Conservation (phyloP, 2,888 invertebrate genomes). For the Argynnis bischoffii region DNA sequence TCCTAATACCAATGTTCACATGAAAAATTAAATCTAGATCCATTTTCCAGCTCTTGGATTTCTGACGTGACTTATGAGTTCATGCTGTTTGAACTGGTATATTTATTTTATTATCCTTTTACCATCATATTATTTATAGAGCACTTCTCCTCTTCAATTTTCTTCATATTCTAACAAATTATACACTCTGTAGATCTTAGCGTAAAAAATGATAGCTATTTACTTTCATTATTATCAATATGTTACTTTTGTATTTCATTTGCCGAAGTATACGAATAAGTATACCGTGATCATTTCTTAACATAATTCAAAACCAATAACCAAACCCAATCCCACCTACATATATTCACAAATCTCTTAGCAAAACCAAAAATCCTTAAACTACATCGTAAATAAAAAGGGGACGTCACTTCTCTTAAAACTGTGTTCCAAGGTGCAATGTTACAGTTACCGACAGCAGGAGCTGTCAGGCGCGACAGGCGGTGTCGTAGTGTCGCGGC, state of each 20-base stretch:
- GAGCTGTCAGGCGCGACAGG: constrained; percentile 43
- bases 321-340: not conserved
- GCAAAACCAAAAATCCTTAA: not conserved
- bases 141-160: too few species aligned
- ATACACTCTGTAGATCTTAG: too few species aligned
- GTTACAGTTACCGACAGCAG: constrained; percentile 30
- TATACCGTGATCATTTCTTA: too few species aligned
- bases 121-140: too few species aligned
- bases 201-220: too few species aligned
- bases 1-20: constrained; percentile 25
- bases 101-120: constrained; percentile 1
- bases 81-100: constrained; percentile 24
- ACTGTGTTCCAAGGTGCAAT: constrained; percentile 21
- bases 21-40: constrained; percentile 36
- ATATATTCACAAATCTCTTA: not conserved
- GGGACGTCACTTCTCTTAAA: constrained; percentile 22
- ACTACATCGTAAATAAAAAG: constrained; percentile 16
- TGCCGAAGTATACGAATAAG: too few species aligned
- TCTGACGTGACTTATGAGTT: constrained; percentile 19
- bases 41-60: constrained; percentile 49
- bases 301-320: too few species aligned
- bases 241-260: too few species aligned
- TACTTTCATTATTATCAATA: too few species aligned
- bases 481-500: constrained; percentile 45
- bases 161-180: too few species aligned